Percentiles rank a stretch among this genome's conserved stretches.
phyloP scores from a whole-genome alignment of 2,797 vertebrate genomes.

The Characodon lateralis region DNA sequence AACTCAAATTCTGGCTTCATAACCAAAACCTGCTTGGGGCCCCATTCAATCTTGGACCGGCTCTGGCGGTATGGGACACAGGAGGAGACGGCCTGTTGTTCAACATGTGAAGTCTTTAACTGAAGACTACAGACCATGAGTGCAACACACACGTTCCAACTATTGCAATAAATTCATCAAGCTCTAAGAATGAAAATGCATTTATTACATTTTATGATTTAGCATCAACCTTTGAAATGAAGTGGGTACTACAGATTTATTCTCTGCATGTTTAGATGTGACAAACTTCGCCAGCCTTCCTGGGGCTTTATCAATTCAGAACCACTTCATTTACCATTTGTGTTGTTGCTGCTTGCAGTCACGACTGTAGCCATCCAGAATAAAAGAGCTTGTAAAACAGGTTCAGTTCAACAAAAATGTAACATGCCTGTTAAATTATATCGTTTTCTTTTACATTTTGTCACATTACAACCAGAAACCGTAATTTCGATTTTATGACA shows the following conservation, averaged over 20 bases:
- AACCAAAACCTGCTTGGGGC: not conserved
- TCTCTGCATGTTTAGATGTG: not conserved
- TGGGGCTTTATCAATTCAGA: too few species aligned
- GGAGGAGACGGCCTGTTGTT: slow-evolving; percentile 8
- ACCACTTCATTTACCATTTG: too few species aligned
- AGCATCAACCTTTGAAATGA: slow-evolving; percentile 12
- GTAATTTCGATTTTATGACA: too few species aligned
- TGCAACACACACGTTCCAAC: not conserved
- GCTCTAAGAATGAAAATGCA: slow-evolving; percentile 6
- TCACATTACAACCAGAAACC: not conserved
- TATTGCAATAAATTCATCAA: not conserved
- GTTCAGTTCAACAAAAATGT: not conserved
- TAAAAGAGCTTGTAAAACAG: not conserved
- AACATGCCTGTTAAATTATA: not conserved
- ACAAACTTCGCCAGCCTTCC: slow-evolving; percentile 2
- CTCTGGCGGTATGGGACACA: slow-evolving; percentile 22
- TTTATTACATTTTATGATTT: not conserved
- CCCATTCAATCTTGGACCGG: not conserved
- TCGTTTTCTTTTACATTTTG: not conserved
- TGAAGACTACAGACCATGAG: slow-evolving; percentile 14
- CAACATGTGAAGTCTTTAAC: slow-evolving; percentile 30
- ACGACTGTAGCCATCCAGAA: slow-evolving; percentile 17
- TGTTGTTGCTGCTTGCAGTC: slow-evolving; percentile 12
- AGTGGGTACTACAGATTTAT: not conserved
- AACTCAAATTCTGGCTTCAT: not conserved